A percentile compares a stretch with the other conserved stretches of the same genome.
Evolutionary conservation across 2,797 vertebrate genomes (phyloP).

Genomic region (Labeo calbasu): DNA sequence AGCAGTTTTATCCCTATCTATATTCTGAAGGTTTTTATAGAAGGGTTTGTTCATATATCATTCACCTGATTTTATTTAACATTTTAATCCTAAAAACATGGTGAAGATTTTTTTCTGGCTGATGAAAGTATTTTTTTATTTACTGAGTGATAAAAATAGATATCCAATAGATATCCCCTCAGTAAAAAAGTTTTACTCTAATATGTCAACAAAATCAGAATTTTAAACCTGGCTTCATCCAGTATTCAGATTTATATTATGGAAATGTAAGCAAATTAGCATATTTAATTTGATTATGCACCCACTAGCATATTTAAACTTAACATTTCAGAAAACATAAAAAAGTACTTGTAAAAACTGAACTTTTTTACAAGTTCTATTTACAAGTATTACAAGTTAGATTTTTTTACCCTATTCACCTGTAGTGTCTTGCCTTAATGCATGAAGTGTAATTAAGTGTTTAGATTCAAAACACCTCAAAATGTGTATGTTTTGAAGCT

Average conservation of each 20-base stretch:
- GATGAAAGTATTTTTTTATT: neutral
- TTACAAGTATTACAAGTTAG: neutral
- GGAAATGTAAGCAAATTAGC: neutral
- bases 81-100: neutral
- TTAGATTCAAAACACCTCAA: neutral
- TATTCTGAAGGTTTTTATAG: neutral
- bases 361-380: too few relatives aligned
- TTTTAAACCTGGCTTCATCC: neutral
- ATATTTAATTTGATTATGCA: neutral
- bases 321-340: too few relatives aligned
- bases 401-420: neutral
- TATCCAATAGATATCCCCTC: neutral
- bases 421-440: neutral
- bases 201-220: neutral
- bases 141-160: neutral
- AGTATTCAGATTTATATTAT: neutral
- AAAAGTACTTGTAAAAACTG: neutral
- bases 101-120: neutral
- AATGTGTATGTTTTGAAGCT: neutral
- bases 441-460: neutral
- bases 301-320: neutral
- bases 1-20: neutral
- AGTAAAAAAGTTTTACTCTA: neutral
- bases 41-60: too few relatives aligned
- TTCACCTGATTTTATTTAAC: neutral